phyloP scores from a whole-genome alignment of 2,888 invertebrate genomes.

The Prenolepis imparis region DNA sequence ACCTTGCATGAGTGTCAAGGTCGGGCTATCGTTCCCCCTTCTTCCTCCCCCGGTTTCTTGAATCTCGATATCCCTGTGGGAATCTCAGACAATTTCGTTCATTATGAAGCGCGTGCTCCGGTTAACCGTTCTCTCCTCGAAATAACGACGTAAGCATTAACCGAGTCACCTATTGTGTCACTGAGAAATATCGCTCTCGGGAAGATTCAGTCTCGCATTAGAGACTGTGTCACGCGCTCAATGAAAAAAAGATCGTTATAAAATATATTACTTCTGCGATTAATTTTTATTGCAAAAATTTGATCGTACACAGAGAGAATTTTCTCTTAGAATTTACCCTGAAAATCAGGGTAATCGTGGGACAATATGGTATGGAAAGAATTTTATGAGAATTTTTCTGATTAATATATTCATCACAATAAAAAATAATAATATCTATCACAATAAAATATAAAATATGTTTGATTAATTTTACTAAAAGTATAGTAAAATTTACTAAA shows the following conservation, averaged over 20 bases:
- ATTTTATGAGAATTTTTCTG: no score
- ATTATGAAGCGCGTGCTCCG: constrained; percentile 27
- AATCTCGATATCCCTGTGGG: constrained; percentile 53
- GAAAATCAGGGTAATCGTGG: no score
- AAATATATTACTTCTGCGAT: not conserved
- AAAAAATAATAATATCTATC: no score
- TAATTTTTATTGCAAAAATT: not conserved
- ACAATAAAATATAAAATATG: no score
- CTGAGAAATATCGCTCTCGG: not conserved
- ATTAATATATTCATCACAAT: no score
- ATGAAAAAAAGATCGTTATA: not conserved
- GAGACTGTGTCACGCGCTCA: not conserved
- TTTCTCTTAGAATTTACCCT: no score
- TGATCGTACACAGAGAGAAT: no score
- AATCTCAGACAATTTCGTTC: constrained; percentile 46
- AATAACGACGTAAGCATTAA: not conserved
- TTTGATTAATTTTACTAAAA: no score
- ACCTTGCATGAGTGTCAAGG: constrained; percentile 50
- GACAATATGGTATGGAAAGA: no score
- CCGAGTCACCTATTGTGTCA: constrained; percentile 1
- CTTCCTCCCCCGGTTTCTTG: constrained; percentile 20
- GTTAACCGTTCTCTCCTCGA: constrained; percentile 2
- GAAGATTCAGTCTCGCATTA: not conserved
- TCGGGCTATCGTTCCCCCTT: constrained; percentile 33
- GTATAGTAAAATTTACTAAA: no score